phyloP scores from a whole-genome alignment of 2,888 invertebrate species.

The Eudemis profundana region DNA sequence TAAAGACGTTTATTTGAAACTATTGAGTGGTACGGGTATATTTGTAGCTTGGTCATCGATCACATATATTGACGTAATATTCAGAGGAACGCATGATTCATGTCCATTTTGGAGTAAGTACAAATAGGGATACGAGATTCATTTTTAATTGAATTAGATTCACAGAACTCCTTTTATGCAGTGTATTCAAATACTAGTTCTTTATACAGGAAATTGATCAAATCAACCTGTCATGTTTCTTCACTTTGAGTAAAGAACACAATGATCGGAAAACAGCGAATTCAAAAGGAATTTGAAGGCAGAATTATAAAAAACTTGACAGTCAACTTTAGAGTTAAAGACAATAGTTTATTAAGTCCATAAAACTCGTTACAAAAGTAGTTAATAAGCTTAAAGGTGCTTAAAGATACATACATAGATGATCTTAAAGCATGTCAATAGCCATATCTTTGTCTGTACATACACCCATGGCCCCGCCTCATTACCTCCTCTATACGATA shows the following conservation, averaged over 20 bases:
- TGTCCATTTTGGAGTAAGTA: conserved; percentile 64
- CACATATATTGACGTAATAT: conserved; percentile 69
- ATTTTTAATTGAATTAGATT: conserved; percentile 80
- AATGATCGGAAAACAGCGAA: conserved; percentile 14
- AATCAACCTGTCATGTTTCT: conserved; percentile 15
- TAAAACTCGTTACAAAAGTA: conserved; percentile 61
- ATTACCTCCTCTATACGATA: conserved; percentile 77
- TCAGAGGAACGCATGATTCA: conserved; percentile 75
- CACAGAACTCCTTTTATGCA: conserved; percentile 67
- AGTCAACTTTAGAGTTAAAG: conserved; percentile 24
- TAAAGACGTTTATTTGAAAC: conserved; percentile 57
- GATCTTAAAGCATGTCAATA: conserved; percentile 68
- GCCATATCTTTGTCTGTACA: conserved; percentile 73
- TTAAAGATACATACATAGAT: conserved; percentile 59
- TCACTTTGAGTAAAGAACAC: conserved; percentile 8
- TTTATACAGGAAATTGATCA: neutral
- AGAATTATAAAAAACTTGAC: conserved; percentile 24
- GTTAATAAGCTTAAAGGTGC: conserved; percentile 69
- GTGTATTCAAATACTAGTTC: conserved; percentile 55
- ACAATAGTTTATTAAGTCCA: conserved; percentile 49
- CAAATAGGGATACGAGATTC: conserved; percentile 75
- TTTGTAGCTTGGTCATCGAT: conserved; percentile 56
- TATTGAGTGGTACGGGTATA: conserved; percentile 54
- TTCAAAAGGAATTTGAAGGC: conserved; percentile 15
- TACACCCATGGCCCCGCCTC: conserved; percentile 82